A percentile compares a stretch with the other conserved stretches of the same genome.
phyloP scores from a whole-genome alignment of 2,797 vertebrate genomes.

The Sebastes cheni region DNA sequence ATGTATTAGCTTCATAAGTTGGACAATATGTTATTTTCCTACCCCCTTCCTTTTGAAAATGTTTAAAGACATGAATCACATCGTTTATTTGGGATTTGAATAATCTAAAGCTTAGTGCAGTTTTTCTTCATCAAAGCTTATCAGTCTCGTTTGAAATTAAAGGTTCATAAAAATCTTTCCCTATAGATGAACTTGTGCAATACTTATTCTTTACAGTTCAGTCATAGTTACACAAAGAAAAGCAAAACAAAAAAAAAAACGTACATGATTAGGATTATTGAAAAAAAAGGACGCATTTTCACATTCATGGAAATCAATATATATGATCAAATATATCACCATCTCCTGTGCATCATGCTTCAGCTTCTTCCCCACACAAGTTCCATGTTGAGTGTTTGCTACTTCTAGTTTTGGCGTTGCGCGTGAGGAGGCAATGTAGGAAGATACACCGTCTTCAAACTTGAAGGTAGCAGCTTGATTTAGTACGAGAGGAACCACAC shows the following conservation, averaged over 20 bases:
- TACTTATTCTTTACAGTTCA: conserved; percentile 45
- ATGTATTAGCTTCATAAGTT: background rate
- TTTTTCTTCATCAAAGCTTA: conserved; percentile 18
- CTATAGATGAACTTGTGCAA: conserved; percentile 38
- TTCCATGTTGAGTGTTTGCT: conserved; percentile 12
- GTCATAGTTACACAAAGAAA: conserved; percentile 35
- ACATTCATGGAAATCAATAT: conserved; percentile 64
- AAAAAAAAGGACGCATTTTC: conserved; percentile 47
- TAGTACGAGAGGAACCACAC: conserved; percentile 7
- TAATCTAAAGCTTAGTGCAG: conserved; percentile 37
- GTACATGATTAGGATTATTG: conserved; percentile 37
- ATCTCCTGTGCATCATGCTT: conserved; percentile 33
- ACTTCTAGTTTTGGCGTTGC: conserved; percentile 27
- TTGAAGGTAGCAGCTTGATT: conserved; percentile 43
- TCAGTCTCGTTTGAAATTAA: conserved; percentile 21
- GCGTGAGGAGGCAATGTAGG: conserved; percentile 14
- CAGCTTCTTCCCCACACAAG: conserved; percentile 41
- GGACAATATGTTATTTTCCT: background rate
- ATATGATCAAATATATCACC: conserved; percentile 33
- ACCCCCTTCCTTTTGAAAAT: background rate
- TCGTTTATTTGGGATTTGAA: conserved; percentile 20
- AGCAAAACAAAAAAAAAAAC: background rate
- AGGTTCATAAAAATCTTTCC: conserved; percentile 12
- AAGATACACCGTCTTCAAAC: conserved; percentile 26
- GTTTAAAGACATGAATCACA: conserved; percentile 6